phyloP scores from a whole-genome alignment of 2,888 invertebrate species.

The Lasius fuliginosus region DNA sequence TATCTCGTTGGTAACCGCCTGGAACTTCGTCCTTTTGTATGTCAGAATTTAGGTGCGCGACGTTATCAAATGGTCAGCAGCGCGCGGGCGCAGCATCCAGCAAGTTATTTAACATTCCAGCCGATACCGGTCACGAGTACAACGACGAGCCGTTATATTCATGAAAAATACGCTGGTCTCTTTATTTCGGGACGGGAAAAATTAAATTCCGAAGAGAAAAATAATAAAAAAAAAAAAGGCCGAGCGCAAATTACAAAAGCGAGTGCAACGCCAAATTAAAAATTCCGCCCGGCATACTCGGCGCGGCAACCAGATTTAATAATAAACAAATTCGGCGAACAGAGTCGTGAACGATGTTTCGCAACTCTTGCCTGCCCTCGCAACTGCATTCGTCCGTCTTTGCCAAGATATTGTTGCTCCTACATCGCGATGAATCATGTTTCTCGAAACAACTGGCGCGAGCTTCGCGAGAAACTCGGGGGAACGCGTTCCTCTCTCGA shows the following conservation, averaged over 20 bases:
- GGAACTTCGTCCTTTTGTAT: conserved; percentile 50
- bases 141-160: conserved; percentile 12
- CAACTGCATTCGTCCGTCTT: conserved; percentile 21
- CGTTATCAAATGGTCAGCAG: conserved; percentile 51
- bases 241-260: neutral
- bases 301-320: conserved; percentile 40
- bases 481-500: conserved; percentile 32
- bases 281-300: conserved; percentile 24
- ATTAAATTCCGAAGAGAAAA: conserved; percentile 6
- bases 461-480: neutral
- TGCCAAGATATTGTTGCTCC: conserved; percentile 60
- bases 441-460: conserved; percentile 62
- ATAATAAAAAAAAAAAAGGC: neutral
- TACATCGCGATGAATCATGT: conserved; percentile 61
- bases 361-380: conserved; percentile 13
- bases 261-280: conserved; percentile 30
- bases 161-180: conserved; percentile 14
- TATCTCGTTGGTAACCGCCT: conserved; percentile 55
- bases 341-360: conserved; percentile 30
- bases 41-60: conserved; percentile 51
- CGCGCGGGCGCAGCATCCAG: neutral
- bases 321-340: conserved; percentile 52
- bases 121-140: conserved; percentile 10
- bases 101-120: conserved; percentile 59
- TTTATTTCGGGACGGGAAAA: conserved; percentile 4